Conservation (phyloP, 2,888 invertebrate genomes). For the Leucozona laternaria region DNA sequence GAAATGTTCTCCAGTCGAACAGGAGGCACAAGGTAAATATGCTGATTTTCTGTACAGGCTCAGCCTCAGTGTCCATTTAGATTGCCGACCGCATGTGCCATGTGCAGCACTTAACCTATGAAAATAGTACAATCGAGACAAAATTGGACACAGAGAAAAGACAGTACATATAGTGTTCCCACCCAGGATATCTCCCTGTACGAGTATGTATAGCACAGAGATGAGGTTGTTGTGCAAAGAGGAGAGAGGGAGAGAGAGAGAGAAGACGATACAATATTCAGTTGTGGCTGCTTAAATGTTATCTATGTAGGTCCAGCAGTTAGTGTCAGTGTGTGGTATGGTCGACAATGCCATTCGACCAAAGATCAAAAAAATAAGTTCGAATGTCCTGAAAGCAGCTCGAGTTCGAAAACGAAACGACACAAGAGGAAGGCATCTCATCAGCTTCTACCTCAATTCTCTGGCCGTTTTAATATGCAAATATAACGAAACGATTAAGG, state of each 20-base stretch:
- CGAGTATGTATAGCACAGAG: not conserved
- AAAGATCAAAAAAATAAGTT: slow-evolving; percentile 60
- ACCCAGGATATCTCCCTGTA: too few relatives aligned
- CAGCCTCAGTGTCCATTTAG: slow-evolving; percentile 45
- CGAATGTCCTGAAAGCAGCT: slow-evolving; percentile 17
- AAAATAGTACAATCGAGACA: slow-evolving; percentile 42
- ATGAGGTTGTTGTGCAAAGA: slow-evolving; percentile 7
- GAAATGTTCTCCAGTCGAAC: slow-evolving; percentile 87
- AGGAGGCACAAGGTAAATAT: slow-evolving; percentile 83
- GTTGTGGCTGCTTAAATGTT: slow-evolving; percentile 41
- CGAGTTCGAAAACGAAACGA: not conserved
- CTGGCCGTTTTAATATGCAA: slow-evolving; percentile 66
- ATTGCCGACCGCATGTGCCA: slow-evolving; percentile 63
- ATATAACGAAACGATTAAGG: slow-evolving; percentile 67
- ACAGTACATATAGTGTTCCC: slow-evolving; percentile 6
- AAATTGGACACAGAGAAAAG: slow-evolving; percentile 46
- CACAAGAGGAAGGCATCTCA: not conserved
- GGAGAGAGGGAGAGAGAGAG: not conserved
- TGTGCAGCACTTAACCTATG: slow-evolving; percentile 61
- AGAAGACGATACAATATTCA: slow-evolving; percentile 29
- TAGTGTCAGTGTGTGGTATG: slow-evolving; percentile 56
- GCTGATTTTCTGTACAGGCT: slow-evolving; percentile 51
- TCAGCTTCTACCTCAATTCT: slow-evolving; percentile 26
- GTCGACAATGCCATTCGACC: slow-evolving; percentile 44
- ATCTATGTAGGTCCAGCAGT: slow-evolving; percentile 54